These are phyloP conservation scores for Musca domestica DNA, from an alignment of 1,140 invertebrate species.

Conservation along the genomic window DNA sequence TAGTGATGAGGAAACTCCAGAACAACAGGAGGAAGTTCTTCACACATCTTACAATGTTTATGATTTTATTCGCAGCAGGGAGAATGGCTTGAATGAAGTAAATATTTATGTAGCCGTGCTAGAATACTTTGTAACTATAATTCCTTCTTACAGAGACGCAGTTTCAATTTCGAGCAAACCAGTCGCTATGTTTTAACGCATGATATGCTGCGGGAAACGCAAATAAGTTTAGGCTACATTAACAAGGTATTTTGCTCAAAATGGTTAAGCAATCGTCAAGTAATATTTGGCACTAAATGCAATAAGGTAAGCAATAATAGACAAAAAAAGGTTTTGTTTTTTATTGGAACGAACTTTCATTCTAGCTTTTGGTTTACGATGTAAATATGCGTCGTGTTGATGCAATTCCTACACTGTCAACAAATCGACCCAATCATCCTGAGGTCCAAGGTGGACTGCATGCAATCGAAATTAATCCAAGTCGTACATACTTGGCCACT, in stretches of 20 bases:
- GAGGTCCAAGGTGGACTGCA: constrained; percentile 87
- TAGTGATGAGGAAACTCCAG: constrained; percentile 73
- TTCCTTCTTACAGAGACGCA: constrained; percentile 55
- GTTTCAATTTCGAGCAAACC: constrained; percentile 73
- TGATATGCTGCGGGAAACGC: constrained; percentile 82
- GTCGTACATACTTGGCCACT: constrained; percentile 83
- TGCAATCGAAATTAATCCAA: constrained; percentile 92
- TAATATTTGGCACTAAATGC: constrained; percentile 95
- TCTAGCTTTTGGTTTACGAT: constrained; percentile 79
- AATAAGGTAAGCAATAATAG: constrained; percentile 71
- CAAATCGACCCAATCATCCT: constrained; percentile 54
- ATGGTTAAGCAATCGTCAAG: constrained; percentile 92
- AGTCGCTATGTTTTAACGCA: constrained; percentile 83
- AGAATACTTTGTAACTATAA: constrained; percentile 14
- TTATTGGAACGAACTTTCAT: constrained; percentile 9
- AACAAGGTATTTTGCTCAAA: constrained; percentile 97
- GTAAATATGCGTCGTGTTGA: constrained; percentile 74
- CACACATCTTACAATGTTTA: constrained; percentile 82
- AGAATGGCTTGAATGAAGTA: constrained; percentile 69
- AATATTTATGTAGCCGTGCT: background rate
- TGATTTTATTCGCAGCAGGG: constrained; percentile 76
- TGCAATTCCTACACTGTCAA: constrained; percentile 79
- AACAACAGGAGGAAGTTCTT: constrained; percentile 68
- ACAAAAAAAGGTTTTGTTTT: background rate
- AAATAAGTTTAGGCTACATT: constrained; percentile 78